These are phyloP conservation scores for Zoanthus gigantus DNA, from an alignment of 92 coral and sea anemone species.

Conservation along the genomic window DNA sequence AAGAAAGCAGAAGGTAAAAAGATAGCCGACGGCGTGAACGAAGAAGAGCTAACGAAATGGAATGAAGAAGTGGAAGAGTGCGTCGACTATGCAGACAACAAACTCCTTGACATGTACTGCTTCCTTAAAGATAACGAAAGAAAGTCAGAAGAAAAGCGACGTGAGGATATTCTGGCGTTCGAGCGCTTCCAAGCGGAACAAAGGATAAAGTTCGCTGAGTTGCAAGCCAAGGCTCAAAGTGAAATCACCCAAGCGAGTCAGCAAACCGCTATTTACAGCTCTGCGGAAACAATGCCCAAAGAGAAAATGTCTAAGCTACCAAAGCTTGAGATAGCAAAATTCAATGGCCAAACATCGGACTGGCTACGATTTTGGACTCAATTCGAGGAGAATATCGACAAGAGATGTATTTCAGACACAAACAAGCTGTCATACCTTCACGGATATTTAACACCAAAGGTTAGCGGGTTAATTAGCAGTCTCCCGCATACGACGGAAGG, in stretches of 20 bases:
- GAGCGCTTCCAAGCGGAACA: constrained; percentile 11
- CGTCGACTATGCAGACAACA: constrained; percentile 21
- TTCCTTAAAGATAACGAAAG: not conserved
- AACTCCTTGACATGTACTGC: not conserved
- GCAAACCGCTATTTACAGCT: not conserved
- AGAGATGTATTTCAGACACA: not conserved
- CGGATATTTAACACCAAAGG: constrained; percentile 4
- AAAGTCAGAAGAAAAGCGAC: not conserved
- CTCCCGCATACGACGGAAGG: constrained; percentile 65
- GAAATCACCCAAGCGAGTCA: constrained; percentile 15
- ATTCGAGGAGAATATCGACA: constrained; percentile 22
- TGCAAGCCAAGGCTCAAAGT: not conserved
- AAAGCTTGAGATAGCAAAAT: constrained; percentile 22
- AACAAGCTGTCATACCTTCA: constrained; percentile 1
- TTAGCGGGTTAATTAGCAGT: not conserved
- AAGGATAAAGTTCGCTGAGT: not conserved
- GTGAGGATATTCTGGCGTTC: not conserved
- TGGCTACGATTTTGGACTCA: constrained; percentile 35
- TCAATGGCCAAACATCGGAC: constrained; percentile 34
- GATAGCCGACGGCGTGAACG: not conserved
- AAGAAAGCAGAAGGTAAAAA: constrained; percentile 1
- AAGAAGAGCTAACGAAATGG: constrained; percentile 16
- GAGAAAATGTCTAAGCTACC: constrained; percentile 5
- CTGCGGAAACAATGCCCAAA: not conserved
- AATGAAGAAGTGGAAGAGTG: constrained; percentile 9